Evolutionary conservation across 2,113 vertebrate genomes (phyloP), one percentile per base, ranked within the genome.

Genomic region (Gobiocypris rarus): DNA sequence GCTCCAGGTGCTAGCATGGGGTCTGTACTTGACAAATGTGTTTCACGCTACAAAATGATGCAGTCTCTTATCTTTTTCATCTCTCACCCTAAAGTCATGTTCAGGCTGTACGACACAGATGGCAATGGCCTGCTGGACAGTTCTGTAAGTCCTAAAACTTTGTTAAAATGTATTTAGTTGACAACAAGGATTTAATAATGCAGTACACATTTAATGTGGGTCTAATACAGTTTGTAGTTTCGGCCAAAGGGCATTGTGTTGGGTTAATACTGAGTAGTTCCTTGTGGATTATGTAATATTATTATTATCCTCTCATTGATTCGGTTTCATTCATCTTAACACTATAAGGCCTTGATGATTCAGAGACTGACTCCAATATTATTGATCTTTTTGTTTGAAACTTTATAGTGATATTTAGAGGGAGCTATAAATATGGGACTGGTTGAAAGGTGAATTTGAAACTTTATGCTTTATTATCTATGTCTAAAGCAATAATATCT

Each of bases 121-220:
- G 96, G 97, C 5, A 99, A 98, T 0, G 96, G 96, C 17, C 91
- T 97, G 2, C 93, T 99, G 94, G 97, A 99, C 93, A 97, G 96
- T 89, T 95, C 93, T 87, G 97, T 99, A 92, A 97, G 94, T 31
- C 11, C 11, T 45, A 9, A 15, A 52, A n/a, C 50, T 83, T 9
- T 65, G 19, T 9, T 61, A 26, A 41, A 19, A 2, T 41, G 7
- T 77, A 5, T 38, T 9, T 63, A n/a, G 15, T 5, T 71, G 4
- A 48, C 67, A 71, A 71, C 38, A 71, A 71, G 4, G 41, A 45
- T n/a, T 26, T 73, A 15, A 41, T n/a, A 11, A 45, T 73, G n/a
- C n/a, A 15, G 11, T 71, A 24, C 41, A 45, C 19, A 43, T 43
- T 41, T 5, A 41, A 43, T 71, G 67, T 45, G 41, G 11, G 38